Evolutionary conservation across 1,140 invertebrate species (phyloP).

Genomic region (Stratiolaelaps scimitus): DNA sequence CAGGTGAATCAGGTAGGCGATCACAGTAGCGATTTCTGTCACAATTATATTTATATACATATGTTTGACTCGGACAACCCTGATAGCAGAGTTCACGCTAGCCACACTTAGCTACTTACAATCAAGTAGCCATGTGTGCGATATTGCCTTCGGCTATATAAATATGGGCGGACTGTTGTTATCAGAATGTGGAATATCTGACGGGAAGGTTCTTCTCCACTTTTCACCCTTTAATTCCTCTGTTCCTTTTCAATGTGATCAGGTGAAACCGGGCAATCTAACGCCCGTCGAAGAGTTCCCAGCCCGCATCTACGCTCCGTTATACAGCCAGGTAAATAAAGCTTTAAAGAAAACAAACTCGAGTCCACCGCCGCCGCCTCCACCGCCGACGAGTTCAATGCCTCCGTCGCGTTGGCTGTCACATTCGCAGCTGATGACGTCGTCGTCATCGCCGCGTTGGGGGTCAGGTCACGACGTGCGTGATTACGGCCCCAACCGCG

Average conservation of each 20-base stretch:
- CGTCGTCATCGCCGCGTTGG: background rate
- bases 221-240: too few relatives aligned
- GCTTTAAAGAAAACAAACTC: slow-evolving; percentile 17
- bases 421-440: background rate
- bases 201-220: too few relatives aligned
- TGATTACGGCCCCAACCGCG: background rate
- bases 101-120: too few relatives aligned
- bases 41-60: too few relatives aligned
- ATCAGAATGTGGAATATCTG: too few relatives aligned
- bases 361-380: slow-evolving; percentile 1
- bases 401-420: background rate
- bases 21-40: background rate
- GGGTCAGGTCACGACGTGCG: background rate
- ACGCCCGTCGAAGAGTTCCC: slow-evolving; percentile 9
- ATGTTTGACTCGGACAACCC: too few relatives aligned
- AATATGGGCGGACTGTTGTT: too few relatives aligned
- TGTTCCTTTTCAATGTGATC: background rate
- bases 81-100: too few relatives aligned
- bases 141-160: too few relatives aligned
- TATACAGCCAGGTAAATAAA: slow-evolving; percentile 24
- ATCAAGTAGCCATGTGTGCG: too few relatives aligned
- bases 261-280: slow-evolving; percentile 17
- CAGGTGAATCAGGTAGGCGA: background rate
- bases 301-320: slow-evolving; percentile 8
- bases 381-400: background rate